phyloP scores from a whole-genome alignment of 2,113 vertebrate genomes.

The Mobula hypostoma region DNA sequence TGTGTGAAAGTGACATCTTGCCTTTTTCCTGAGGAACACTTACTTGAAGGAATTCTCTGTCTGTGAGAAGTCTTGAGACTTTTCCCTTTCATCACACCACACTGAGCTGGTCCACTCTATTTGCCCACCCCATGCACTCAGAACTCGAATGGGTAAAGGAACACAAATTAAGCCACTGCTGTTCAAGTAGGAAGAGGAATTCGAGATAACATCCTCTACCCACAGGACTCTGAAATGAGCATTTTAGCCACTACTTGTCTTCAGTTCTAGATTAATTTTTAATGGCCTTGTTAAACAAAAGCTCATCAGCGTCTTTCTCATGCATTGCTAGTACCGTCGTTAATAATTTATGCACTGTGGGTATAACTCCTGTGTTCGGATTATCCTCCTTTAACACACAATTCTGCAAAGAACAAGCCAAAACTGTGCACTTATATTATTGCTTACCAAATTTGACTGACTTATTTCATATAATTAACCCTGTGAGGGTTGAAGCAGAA shows the following conservation, averaged over 20 bases:
- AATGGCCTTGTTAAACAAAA: conserved; percentile 34
- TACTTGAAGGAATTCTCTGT: background rate
- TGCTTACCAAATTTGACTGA: conserved; percentile 7
- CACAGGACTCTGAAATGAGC: conserved; percentile 3
- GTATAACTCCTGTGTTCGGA: background rate
- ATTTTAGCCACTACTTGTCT: conserved; percentile 24
- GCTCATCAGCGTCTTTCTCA: background rate
- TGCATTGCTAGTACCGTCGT: background rate
- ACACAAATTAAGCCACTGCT: background rate
- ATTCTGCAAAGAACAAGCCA: background rate
- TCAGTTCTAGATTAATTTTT: conserved; percentile 5
- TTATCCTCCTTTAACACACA: conserved; percentile 16
- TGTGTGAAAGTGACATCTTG: background rate
- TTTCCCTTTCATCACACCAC: background rate
- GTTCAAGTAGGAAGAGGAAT: background rate
- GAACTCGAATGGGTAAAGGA: background rate
- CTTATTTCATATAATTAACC: conserved; percentile 15
- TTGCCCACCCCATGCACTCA: background rate
- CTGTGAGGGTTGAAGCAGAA: background rate
- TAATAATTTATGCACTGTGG: conserved; percentile 21
- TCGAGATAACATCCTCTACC: background rate
- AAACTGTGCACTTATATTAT: background rate
- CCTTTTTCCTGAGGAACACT: background rate
- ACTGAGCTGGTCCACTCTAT: background rate
- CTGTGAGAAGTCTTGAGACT: background rate